Conservation (phyloP, 2,888 invertebrate species). For the Lasius platythorax region DNA sequence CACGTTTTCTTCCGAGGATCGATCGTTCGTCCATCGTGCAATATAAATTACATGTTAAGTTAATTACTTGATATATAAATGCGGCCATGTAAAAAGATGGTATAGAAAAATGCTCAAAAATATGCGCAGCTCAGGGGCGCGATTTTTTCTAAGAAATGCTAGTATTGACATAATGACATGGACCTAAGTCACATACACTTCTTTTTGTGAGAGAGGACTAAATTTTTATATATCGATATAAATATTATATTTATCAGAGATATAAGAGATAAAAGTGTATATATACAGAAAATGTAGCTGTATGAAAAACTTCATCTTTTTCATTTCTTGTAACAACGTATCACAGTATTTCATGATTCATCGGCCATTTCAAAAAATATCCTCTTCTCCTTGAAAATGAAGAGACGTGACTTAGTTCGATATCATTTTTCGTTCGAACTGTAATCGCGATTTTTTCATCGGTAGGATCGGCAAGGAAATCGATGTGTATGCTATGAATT, state of each 20-base stretch:
- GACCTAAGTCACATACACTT: slow-evolving; percentile 2
- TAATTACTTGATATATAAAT: slow-evolving; percentile 46
- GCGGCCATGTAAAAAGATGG: slow-evolving; percentile 12
- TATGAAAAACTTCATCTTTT: neutral
- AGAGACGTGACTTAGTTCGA: neutral
- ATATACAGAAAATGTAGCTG: neutral
- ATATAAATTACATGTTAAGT: slow-evolving; percentile 57
- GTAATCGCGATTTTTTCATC: slow-evolving; percentile 9
- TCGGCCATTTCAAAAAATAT: neutral
- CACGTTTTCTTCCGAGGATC: neutral
- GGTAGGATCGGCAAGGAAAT: neutral
- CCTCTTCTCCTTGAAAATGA: neutral
- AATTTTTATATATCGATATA: neutral
- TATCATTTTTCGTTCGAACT: neutral
- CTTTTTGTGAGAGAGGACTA: neutral
- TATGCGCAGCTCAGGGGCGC: neutral
- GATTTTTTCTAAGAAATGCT: slow-evolving; percentile 8
- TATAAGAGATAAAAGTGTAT: neutral
- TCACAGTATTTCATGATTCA: neutral
- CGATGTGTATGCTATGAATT: neutral
- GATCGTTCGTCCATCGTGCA: neutral
- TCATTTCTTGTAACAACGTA: neutral
- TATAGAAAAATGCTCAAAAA: slow-evolving; percentile 51
- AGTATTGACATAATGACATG: neutral
- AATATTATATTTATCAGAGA: neutral